Evolutionary conservation across 1,140 invertebrate genomes (phyloP), one percentile per base, ranked within the genome.

Genomic region (Eubasilissa regina): DNA sequence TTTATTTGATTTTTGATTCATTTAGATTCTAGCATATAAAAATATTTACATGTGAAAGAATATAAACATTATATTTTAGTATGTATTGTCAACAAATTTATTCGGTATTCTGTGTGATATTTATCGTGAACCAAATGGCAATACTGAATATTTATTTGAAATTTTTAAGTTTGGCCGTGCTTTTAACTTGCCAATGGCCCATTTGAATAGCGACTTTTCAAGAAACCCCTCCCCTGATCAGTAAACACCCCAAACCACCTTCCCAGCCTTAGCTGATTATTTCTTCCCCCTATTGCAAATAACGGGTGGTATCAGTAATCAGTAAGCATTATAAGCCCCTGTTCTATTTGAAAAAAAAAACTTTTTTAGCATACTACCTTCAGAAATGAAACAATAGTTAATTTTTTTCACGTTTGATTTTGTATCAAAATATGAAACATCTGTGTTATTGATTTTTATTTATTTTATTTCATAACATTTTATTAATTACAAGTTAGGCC

Each of bases 131-230:
- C 25, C 25, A 35, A 35, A 35, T 35, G 25, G 25, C 25, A 35
- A 3, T 35, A 3, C 25, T 35, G 25, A 35, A 35, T 35, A 35
- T 35, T 35, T 35, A 35, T 35, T 35, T 35, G 25, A 35, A 19
- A 15, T 15, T 58, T 21, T 58, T 58, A 21, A 58, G 55, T 19
- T 58, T 58, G 55, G 55, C n/a, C 21, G 17, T 58, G 9, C 17
- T 15, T 58, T 55, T 44, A 70, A 45, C 44, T 70, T 51, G 25
- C 43, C 47, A 74, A 74, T 55, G 51, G 48, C 19, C 47, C 21
- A 74, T 58, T 58, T 58, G 17, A 58, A 58, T 58, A 21, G 17
- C 15, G 21, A 58, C 17, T 51, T 78, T 72, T 78, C 70, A 78
- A 53, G 64, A 55, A 44, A 51, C 64, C 44, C 35, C 43, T 13